These are phyloP conservation scores for Ceratina japonica DNA, from an alignment of 1,140 invertebrate species.

Conservation along the genomic window DNA sequence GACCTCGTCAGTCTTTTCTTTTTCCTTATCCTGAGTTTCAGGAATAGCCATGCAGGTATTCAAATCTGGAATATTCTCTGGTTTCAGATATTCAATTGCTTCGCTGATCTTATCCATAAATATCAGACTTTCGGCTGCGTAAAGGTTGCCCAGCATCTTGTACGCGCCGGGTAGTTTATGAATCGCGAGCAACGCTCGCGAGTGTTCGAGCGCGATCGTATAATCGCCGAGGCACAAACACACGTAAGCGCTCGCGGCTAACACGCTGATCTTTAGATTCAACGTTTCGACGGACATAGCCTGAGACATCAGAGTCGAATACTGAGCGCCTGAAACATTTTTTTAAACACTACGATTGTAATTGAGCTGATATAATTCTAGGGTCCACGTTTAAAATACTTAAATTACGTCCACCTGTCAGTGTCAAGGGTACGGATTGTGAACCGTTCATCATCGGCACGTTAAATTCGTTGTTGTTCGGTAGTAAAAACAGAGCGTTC, in stretches of 20 bases:
- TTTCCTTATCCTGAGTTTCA: conserved; percentile 73
- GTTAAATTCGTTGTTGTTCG: conserved; percentile 68
- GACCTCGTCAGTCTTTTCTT: conserved; percentile 69
- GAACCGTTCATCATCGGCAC: conserved; percentile 61
- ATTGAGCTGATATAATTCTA: conserved; percentile 1
- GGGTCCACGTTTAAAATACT: conserved; percentile 46
- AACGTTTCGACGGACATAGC: conserved; percentile 68
- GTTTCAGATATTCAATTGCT: conserved; percentile 91
- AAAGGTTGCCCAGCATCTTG: conserved; percentile 90
- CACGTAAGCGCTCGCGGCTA: conserved; percentile 91
- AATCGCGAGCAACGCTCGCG: conserved; percentile 85
- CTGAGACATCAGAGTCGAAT: conserved; percentile 62
- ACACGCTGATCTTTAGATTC: conserved; percentile 84
- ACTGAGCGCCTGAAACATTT: conserved; percentile 57
- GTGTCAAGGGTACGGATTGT: conserved; percentile 65
- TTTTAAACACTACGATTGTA: not conserved
- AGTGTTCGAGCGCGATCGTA: conserved; percentile 88
- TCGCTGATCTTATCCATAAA: conserved; percentile 90
- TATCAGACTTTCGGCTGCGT: conserved; percentile 93
- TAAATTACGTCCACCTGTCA: conserved; percentile 64
- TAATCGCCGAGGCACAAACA: conserved; percentile 92
- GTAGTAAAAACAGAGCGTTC: conserved; percentile 87
- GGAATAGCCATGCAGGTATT: conserved; percentile 73
- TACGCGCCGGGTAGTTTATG: conserved; percentile 84
- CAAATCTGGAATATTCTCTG: conserved; percentile 85